Base-by-base conservation (phyloP, 2,113 vertebrate genomes). In the Rutilus rutilus region DNA sequence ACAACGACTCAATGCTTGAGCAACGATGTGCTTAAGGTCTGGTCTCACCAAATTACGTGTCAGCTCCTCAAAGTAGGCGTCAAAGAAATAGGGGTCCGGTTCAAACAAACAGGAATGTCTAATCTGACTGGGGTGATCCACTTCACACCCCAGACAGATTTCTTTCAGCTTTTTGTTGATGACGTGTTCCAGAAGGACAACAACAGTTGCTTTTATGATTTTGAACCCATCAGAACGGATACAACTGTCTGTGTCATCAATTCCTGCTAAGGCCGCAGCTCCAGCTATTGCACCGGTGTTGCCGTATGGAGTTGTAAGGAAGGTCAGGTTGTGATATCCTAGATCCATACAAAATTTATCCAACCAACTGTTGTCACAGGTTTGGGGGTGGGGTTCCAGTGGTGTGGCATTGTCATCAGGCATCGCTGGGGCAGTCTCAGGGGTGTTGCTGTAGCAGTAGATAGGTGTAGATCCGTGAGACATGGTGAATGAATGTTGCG, bases 381-480 rank as follows among this genome's bases (percentile, higher is more conserved):
- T 11, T 12, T 62, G 59, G 25, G 59, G 60, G n/a, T 14, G 60
- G n/a, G n/a, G 1, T 2, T 27, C 60, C 11, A 14, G 0, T 2
- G 11, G 1, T 5, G 1, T 62, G 5, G n/a, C n/a, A 2, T 27
- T 62, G n/a, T 62, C 59, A 12, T 62, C n/a, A 64, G 60, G 60
- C n/a, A 64, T 6, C 1, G n/a, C n/a, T 0, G n/a, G n/a, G 0
- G 2, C 11, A 2, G n/a, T 27, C 12, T 64, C 11, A 1, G 60
- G n/a, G 1, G 0, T 27, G 25, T 14, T 64, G 60, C n/a, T 62
- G 59, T 27, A 64, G 11, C n/a, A 62, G 59, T 11, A 62, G n/a
- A n/a, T 4, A 0, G 11, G 5, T 12, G 4, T 2, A 2, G n/a
- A 5, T 25, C 14, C 60, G 6, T 64, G 60, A 64, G 25, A 64